Evolutionary conservation across 2,888 invertebrate species (phyloP), one percentile per base, ranked within the genome.

Genomic region (Synanthedon myopaeformis): DNA sequence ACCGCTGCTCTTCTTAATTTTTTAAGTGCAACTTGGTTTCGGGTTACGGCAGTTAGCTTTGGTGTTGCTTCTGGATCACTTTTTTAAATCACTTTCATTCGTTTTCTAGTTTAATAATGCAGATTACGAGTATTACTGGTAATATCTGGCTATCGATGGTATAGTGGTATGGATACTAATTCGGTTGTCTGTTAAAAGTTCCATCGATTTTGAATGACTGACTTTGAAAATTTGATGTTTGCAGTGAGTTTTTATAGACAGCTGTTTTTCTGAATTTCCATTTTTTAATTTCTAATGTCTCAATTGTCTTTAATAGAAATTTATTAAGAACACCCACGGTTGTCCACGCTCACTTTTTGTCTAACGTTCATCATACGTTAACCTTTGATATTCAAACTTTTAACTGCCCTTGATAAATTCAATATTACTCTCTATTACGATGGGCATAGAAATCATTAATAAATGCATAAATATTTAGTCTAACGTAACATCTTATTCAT

Each of bases 301-400:
- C 19, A 3, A 19, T 3, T 28, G 6, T 35, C 10, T 35, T 10
- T 35, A 35, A 35, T 35, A 35, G 2, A 35, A 83, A 45, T 42
- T 42, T 84, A 6, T 45, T 45, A 14, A 14, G 45, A 45, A 45
- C 45, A 45, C 13, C 45, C 45, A 45, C 45, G n/a, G 45, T 45
- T 45, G 8, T 45, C 13, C 45, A 45, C 13, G 35, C 35, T 35
- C 1, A 35, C 13, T 45, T 45, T 14, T 12, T 45, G 5, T 8
- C 45, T 45, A 14, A 13, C 14, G 13, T 45, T 35, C 3, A 10
- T 45, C 4, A 45, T 84, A 79, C 72, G 76, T 76, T 74, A 75
- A 76, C 82, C 81, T 84, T 35, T 82, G 80, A 74, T n/a, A n/a
- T 80, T 82, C 79, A 76, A 74, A 78, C 64, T 65, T 63, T 72